Conservation (phyloP, 2,888 invertebrate genomes). For the Endotricha flammealis region DNA sequence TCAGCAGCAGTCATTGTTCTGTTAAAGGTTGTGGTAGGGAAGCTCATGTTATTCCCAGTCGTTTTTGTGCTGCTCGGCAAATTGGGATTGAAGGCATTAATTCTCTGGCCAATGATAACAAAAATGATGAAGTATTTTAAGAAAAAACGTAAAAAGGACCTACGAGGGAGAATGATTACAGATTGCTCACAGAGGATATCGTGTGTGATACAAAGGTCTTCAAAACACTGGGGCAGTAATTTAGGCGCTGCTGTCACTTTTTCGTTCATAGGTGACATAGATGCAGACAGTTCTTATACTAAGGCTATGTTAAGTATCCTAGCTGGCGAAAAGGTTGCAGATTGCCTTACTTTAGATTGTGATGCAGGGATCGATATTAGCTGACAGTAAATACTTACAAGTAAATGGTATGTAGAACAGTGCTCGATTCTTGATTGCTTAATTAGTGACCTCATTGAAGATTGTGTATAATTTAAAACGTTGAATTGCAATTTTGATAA, state of each 20-base stretch:
- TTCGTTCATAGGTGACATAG: slow-evolving; percentile 58
- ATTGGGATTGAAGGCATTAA: slow-evolving; percentile 57
- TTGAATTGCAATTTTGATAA: slow-evolving; percentile 30
- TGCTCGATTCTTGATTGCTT: slow-evolving; percentile 28
- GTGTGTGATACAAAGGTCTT: slow-evolving; percentile 57
- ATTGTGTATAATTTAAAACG: slow-evolving; percentile 30
- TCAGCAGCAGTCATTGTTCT: slow-evolving; percentile 60
- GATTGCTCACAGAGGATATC: slow-evolving; percentile 64
- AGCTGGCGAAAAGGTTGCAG: slow-evolving; percentile 64
- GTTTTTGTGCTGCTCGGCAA: slow-evolving; percentile 57
- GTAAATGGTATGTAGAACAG: slow-evolving; percentile 34
- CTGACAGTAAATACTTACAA: slow-evolving; percentile 56
- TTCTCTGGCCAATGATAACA: slow-evolving; percentile 68
- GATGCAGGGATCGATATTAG: slow-evolving; percentile 66
- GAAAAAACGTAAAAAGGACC: slow-evolving; percentile 61
- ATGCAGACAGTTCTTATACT: slow-evolving; percentile 55
- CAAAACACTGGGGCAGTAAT: slow-evolving; percentile 53
- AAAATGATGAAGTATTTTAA: slow-evolving; percentile 66
- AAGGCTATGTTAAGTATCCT: slow-evolving; percentile 60
- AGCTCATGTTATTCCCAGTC: slow-evolving; percentile 59
- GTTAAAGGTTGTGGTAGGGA: slow-evolving; percentile 58
- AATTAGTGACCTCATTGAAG: slow-evolving; percentile 37
- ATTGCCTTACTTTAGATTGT: slow-evolving; percentile 70
- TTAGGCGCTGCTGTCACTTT: slow-evolving; percentile 64
- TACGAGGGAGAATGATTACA: slow-evolving; percentile 51